Evolutionary conservation across 2,797 vertebrate species (phyloP).

Genomic region (Triplophysa bombifrons): DNA sequence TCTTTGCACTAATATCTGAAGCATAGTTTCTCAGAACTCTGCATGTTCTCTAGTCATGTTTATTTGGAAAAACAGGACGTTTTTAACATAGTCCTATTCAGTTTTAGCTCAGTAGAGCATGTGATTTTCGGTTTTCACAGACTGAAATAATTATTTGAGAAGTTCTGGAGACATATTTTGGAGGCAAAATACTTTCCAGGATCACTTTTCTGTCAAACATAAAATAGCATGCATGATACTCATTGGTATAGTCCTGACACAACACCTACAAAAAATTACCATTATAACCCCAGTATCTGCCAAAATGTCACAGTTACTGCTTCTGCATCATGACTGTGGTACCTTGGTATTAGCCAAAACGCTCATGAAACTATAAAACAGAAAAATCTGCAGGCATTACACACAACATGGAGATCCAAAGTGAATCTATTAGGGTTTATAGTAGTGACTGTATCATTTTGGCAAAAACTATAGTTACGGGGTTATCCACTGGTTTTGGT

Average conservation of each 20-base stretch:
- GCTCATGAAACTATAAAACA: not conserved
- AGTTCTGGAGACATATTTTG: slow-evolving; percentile 17
- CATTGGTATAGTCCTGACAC: not conserved
- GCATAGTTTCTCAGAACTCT: slow-evolving; percentile 23
- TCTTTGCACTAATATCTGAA: slow-evolving; percentile 49
- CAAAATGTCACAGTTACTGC: slow-evolving; percentile 1
- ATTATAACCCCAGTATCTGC: not conserved
- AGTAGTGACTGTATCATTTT: not conserved
- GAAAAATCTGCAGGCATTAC: not conserved
- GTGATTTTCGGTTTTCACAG: slow-evolving; percentile 37
- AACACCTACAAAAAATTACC: not conserved
- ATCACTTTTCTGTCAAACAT: slow-evolving; percentile 7
- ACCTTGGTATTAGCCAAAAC: not conserved
- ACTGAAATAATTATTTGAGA: not conserved
- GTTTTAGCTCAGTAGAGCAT: slow-evolving; percentile 18
- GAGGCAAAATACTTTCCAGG: not conserved
- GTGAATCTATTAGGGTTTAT: not conserved
- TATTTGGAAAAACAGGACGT: slow-evolving; percentile 44
- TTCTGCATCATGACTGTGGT: not conserved
- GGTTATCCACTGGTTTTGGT: not conserved
- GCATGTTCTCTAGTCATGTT: slow-evolving; percentile 21
- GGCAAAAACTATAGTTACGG: not conserved
- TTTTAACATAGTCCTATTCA: slow-evolving; percentile 3
- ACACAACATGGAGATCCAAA: not conserved
- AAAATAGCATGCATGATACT: slow-evolving; percentile 10